Evolutionary conservation across 53 echinoderm and acorn worm species (phyloP).

Genomic region (Henricia sp.): DNA sequence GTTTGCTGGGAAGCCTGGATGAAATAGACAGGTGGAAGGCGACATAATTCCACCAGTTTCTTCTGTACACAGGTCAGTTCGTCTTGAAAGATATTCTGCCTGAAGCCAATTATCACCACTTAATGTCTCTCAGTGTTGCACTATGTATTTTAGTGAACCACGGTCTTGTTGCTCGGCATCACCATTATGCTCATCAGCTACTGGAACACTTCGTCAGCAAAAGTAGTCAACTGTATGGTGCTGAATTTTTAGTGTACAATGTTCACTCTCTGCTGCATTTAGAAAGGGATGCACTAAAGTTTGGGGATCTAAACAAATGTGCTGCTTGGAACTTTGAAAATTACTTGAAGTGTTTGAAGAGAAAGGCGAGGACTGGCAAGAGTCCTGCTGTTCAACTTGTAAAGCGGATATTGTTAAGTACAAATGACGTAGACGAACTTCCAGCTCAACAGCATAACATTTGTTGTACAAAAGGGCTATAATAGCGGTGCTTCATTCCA

Average conservation of each 20-base stretch:
- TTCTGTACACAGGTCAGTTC: conserved; percentile 26
- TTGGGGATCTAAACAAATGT: conserved; percentile 14
- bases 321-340: conserved; percentile 34
- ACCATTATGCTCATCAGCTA: conserved; percentile 7
- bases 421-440: too few relatives aligned
- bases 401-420: conserved; percentile 11
- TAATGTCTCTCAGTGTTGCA: conserved; percentile 25
- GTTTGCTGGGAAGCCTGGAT: conserved; percentile 12
- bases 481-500: too few relatives aligned
- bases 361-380: conserved; percentile 5
- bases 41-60: conserved; percentile 35
- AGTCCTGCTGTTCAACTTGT: conserved; percentile 9
- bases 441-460: too few relatives aligned
- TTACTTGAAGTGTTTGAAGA: conserved; percentile 20
- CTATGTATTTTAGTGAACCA: conserved; percentile 17
- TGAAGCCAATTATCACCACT: not conserved
- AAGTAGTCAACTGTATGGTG: conserved; percentile 17
- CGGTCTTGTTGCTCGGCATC: not conserved
- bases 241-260: conserved; percentile 32
- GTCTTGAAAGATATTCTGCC: conserved; percentile 8
- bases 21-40: conserved; percentile 43
- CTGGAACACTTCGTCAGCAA: conserved; percentile 3
- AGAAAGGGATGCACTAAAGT: not conserved
- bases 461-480: too few relatives aligned
- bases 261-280: conserved; percentile 26